phyloP scores from a whole-genome alignment of 1,140 invertebrate genomes.

The Archegozetes longisetosus region DNA sequence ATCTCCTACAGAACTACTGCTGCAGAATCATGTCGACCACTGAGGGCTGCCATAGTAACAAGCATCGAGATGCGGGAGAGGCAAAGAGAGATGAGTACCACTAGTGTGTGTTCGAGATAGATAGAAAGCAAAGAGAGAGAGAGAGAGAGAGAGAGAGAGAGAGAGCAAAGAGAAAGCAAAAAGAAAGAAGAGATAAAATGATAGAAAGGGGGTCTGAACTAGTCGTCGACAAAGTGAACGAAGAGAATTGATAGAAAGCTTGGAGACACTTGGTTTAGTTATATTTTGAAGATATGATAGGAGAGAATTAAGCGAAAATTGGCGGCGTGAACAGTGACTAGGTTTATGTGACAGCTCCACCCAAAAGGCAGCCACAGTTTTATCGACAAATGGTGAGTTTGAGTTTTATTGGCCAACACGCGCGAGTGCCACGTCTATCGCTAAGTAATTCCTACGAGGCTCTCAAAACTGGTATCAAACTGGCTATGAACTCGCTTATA shows the following conservation, averaged over 20 bases:
- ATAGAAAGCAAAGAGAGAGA: constrained; percentile 7
- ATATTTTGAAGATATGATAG: background rate
- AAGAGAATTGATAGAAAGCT: constrained; percentile 1
- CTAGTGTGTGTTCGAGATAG: background rate
- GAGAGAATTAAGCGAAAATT: constrained; percentile 1
- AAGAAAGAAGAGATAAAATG: constrained; percentile 2
- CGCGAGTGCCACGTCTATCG: background rate
- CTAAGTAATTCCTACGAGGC: background rate
- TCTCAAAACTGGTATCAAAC: background rate
- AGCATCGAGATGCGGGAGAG: background rate
- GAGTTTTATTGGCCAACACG: background rate
- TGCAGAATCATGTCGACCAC: background rate
- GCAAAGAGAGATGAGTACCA: background rate
- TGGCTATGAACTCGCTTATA: background rate
- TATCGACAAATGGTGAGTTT: background rate
- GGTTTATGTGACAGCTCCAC: background rate
- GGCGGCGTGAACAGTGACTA: background rate
- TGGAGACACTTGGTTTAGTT: background rate
- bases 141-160: constrained; percentile 16
- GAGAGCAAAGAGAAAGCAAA: constrained; percentile 11
- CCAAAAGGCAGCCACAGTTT: background rate
- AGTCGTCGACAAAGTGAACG: background rate
- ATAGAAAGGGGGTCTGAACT: background rate
- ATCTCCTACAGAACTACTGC: background rate
- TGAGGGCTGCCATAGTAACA: background rate